phyloP scores from a whole-genome alignment of 2,888 invertebrate species.

The Epinotia bilunana region DNA sequence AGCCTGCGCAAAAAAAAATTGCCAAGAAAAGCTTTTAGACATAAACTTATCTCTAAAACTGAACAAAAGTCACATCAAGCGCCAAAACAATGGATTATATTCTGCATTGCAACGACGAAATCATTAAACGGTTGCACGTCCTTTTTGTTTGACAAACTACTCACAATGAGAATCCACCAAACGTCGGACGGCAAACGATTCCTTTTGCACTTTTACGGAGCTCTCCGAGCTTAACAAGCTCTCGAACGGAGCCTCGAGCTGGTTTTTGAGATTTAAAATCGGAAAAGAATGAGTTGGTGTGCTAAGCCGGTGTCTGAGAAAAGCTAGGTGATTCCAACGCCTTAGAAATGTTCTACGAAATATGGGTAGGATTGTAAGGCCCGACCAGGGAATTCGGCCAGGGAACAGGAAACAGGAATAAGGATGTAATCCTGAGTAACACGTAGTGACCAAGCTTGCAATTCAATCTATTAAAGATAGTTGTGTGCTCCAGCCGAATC shows the following conservation, averaged over 20 bases:
- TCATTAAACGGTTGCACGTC: background rate
- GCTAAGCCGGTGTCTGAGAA: background rate
- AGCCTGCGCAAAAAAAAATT: too few relatives aligned
- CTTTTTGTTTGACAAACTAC: background rate
- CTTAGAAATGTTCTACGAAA: background rate
- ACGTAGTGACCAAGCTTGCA: too few relatives aligned
- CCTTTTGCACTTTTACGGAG: background rate
- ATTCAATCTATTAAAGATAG: too few relatives aligned
- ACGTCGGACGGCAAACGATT: background rate
- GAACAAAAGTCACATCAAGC: background rate
- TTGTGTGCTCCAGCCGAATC: too few relatives aligned
- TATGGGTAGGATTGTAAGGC: too few relatives aligned
- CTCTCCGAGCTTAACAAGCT: background rate
- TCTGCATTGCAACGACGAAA: background rate
- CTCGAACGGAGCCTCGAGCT: background rate
- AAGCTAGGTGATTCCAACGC: background rate
- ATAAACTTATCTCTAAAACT: too few relatives aligned
- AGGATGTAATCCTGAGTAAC: too few relatives aligned
- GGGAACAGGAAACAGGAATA: too few relatives aligned
- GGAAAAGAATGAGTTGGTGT: background rate
- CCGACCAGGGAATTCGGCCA: too few relatives aligned
- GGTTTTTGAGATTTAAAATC: slow-evolving; percentile 1
- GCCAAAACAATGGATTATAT: background rate
- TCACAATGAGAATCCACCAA: background rate
- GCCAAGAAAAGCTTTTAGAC: too few relatives aligned